phyloP scores from a whole-genome alignment of 2,113 vertebrate species.

The Syngnathus floridae region DNA sequence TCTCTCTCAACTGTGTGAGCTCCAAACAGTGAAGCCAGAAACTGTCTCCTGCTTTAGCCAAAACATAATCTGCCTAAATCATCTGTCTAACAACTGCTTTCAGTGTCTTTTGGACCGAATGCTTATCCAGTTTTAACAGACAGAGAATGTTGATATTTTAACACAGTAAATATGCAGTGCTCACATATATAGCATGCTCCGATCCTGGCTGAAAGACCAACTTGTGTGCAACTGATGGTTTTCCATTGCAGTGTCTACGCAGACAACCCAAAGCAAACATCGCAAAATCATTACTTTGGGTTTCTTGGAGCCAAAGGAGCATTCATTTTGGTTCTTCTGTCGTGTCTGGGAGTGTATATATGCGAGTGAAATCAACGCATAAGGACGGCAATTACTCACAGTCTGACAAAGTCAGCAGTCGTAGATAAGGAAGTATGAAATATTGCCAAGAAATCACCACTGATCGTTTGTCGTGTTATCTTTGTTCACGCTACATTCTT shows the following conservation, averaged over 20 bases:
- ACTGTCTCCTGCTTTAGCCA: constrained; percentile 24
- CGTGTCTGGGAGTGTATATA: no score
- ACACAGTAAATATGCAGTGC: constrained; percentile 33
- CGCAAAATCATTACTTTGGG: constrained; percentile 58
- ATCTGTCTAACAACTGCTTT: constrained; percentile 8
- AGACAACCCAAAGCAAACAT: constrained; percentile 55
- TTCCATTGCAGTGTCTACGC: constrained; percentile 34
- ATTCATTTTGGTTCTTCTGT: constrained; percentile 24
- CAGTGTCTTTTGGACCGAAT: constrained; percentile 27
- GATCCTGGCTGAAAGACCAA: constrained; percentile 27
- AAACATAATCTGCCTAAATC: constrained; percentile 36
- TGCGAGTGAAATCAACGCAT: no score
- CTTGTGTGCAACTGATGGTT: constrained; percentile 29
- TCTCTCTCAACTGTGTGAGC: constrained; percentile 17
- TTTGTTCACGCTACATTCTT: constrained; percentile 47
- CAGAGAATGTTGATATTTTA: constrained; percentile 31
- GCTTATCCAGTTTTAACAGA: constrained; percentile 40
- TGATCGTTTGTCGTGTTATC: constrained; percentile 28
- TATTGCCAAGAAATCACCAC: constrained; percentile 54
- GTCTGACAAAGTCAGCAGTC: constrained; percentile 53
- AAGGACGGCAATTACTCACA: constrained; percentile 45
- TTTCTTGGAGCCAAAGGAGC: constrained; percentile 52
- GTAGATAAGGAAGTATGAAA: constrained; percentile 64
- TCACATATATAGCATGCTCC: constrained; percentile 42
- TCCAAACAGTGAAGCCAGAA: constrained; percentile 27